phyloP scores from a whole-genome alignment of 2,888 invertebrate genomes.

The Caenorhabditis sp. region DNA sequence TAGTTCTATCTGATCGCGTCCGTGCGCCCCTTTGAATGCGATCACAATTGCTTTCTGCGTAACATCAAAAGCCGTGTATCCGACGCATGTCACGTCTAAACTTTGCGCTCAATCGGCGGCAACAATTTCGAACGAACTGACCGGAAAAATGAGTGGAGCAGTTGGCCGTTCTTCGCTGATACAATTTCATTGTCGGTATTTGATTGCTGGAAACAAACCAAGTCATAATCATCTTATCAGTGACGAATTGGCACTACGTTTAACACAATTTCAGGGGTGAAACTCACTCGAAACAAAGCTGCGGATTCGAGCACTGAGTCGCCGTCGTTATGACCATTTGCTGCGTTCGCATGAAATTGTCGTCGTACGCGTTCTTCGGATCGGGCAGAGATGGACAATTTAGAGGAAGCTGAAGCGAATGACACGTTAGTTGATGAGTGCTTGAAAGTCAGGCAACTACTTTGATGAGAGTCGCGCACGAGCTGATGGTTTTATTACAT shows the following conservation, averaged over 20 bases:
- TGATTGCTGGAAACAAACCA: conserved; percentile 50
- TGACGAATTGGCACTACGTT: background rate
- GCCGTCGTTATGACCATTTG: conserved; percentile 39
- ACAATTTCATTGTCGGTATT: conserved; percentile 34
- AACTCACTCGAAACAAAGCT: conserved; percentile 46
- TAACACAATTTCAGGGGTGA: background rate
- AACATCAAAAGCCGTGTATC: conserved; percentile 34
- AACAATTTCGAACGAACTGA: background rate
- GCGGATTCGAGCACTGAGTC: conserved; percentile 39
- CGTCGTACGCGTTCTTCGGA: conserved; percentile 30
- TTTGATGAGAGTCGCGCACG: background rate
- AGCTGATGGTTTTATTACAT: background rate
- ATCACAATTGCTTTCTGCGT: conserved; percentile 31
- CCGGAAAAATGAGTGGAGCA: conserved; percentile 24
- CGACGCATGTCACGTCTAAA: conserved; percentile 39
- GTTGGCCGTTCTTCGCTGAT: conserved; percentile 8
- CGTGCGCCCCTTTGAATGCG: conserved; percentile 38
- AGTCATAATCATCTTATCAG: background rate
- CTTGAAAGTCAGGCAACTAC: background rate
- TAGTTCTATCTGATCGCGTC: conserved; percentile 32
- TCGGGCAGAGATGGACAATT: conserved; percentile 20
- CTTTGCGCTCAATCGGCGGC: background rate
- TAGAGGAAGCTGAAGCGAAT: conserved; percentile 8
- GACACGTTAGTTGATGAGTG: no score
- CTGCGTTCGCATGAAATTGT: conserved; percentile 27